Evolutionary conservation across 2,113 vertebrate species (phyloP).

Genomic region (Odocoileus hemionus): DNA sequence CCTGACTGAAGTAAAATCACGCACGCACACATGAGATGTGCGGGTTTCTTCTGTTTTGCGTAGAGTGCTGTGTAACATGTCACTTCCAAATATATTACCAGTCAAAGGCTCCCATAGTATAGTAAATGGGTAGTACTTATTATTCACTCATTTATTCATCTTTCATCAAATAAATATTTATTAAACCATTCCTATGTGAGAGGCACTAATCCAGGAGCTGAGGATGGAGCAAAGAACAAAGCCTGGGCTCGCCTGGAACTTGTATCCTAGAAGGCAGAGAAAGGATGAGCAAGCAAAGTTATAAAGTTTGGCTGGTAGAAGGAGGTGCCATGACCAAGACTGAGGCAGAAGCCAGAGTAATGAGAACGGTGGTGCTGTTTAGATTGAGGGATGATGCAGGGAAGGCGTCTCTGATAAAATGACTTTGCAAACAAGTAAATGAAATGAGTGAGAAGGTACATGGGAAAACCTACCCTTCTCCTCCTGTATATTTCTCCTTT

Average conservation of each 20-base stretch:
- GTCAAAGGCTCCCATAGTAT: neutral
- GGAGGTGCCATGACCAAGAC: neutral
- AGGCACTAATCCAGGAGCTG: neutral
- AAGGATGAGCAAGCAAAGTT: neutral
- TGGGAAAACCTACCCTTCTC: neutral
- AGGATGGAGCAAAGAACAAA: neutral
- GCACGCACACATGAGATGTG: neutral
- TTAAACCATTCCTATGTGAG: neutral
- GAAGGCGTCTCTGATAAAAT: neutral
- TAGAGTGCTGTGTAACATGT: neutral
- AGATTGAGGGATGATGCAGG: neutral
- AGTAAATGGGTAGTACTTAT: neutral
- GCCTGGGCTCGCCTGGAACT: neutral
- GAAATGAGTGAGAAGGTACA: neutral
- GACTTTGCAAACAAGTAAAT: neutral
- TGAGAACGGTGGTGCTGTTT: neutral
- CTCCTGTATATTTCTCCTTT: neutral
- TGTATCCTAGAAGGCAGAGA: neutral
- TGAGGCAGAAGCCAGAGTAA: neutral
- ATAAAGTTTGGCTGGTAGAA: neutral
- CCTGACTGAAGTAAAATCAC: neutral
- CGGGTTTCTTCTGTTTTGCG: neutral
- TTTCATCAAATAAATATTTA: neutral
- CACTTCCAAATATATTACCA: neutral
- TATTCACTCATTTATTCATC: neutral